Base-by-base conservation (phyloP, 2,888 invertebrate species). In the Xestia ashworthii region DNA sequence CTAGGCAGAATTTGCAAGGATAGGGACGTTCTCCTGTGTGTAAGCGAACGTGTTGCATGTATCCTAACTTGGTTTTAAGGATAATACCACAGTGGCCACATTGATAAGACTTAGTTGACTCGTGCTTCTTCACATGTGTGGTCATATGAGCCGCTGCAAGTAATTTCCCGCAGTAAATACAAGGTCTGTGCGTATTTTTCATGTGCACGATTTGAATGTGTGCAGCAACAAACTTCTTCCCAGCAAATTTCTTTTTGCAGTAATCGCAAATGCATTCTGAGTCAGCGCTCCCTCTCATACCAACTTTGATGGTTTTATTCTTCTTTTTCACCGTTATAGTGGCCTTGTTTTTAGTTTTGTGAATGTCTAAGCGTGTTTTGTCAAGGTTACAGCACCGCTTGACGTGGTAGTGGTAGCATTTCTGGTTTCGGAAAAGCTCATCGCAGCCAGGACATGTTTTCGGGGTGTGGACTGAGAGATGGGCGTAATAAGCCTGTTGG, bases 181-280 rank as follows among this genome's bases (percentile, higher is more conserved):
- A 96, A 0, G 95, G 94, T 41, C 89, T 88, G 67, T 96, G 96
- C 0, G 96, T 96, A 62, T 93, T 93, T 78, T 93, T 96, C 82
- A 92, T 91, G 72, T 96, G 96, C 0, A 96, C 95, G 14, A 95
- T 95, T 83, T 95, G 94, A n/a, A 96, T 96, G 48, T 96, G 96
- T 0, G 96, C 94, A 0, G 91, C 88, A 0, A 96, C 90, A 71
- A 93, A 95, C 53, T 93, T 95, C 82, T 95, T 96, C 0, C 93
- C 94, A 0, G 94, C 91, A 76, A 95, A 96, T 16, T 87, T 94
- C 76, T 96, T 96, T 0, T 93, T 92, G 58, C 96, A 96, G 71
- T 95, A 94, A 78, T 96, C 95, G 38, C 96, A 96, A 14, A 94
- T 91, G 71, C 95, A 95, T 86, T 93, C 92, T 0, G 89, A 91